Evolutionary conservation across 2,888 invertebrate species (phyloP).

Genomic region (Cheilosia scutellata): DNA sequence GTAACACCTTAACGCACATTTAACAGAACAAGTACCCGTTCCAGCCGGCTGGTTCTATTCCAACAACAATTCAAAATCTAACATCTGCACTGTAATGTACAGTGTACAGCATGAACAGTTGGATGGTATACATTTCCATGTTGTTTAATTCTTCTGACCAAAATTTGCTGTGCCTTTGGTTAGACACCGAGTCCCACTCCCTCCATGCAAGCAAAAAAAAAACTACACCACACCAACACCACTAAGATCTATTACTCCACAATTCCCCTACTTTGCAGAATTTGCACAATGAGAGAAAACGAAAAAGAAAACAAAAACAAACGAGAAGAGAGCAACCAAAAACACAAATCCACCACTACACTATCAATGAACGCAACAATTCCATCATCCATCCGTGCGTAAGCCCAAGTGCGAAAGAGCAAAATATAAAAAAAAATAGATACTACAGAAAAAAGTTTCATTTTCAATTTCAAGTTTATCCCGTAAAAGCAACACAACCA

Average conservation of each 20-base stretch:
- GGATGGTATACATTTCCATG: no score
- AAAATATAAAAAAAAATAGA: slow-evolving; percentile 8
- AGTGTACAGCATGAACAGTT: no score
- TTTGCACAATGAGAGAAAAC: slow-evolving; percentile 10
- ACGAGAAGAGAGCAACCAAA: slow-evolving; percentile 38
- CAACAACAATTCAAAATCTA: no score
- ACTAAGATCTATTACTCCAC: neutral
- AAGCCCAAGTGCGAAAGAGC: slow-evolving; percentile 57
- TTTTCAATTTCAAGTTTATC: slow-evolving; percentile 76
- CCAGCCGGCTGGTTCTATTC: no score
- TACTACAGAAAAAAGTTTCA: slow-evolving; percentile 63
- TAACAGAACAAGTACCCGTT: no score
- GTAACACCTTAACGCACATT: no score
- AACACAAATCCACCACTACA: slow-evolving; percentile 29
- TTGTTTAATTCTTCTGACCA: neutral
- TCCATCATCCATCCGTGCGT: slow-evolving; percentile 50
- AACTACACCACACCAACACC: neutral
- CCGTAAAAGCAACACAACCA: slow-evolving; percentile 29
- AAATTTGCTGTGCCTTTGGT: slow-evolving; percentile 42
- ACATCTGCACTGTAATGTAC: no score
- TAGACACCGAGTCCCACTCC: neutral
- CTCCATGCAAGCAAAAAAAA: slow-evolving; percentile 7
- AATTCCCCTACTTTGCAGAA: slow-evolving; percentile 70
- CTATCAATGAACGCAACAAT: slow-evolving; percentile 58
- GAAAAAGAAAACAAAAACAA: slow-evolving; percentile 48